These are phyloP conservation scores for Drosophila yakuba DNA, from an alignment of 1,140 invertebrate genomes.

Conservation along the genomic window DNA sequence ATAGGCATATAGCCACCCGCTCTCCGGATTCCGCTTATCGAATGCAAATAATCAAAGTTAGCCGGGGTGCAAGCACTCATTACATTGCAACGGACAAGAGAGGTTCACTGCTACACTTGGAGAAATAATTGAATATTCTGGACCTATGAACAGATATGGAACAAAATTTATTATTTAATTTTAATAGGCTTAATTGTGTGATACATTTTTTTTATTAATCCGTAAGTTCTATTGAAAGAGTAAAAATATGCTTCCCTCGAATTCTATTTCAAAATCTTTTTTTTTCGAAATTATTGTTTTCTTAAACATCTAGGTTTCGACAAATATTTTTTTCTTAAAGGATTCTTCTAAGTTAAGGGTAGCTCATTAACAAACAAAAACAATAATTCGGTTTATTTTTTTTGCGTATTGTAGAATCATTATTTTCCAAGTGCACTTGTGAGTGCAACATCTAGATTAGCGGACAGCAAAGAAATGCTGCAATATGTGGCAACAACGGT, in stretches of 20 bases:
- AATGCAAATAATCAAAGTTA: constrained; percentile 71
- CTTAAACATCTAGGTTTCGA: too few relatives aligned
- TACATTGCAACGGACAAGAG: constrained; percentile 29
- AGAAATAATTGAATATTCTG: background rate
- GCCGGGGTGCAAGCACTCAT: constrained; percentile 55
- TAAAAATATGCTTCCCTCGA: too few relatives aligned
- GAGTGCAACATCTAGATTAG: constrained; percentile 76
- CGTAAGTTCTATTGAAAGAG: too few relatives aligned
- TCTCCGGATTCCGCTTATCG: constrained; percentile 59
- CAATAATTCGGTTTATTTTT: background rate
- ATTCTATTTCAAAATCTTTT: too few relatives aligned
- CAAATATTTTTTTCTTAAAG: too few relatives aligned
- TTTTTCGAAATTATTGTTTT: too few relatives aligned
- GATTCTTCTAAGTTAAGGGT: too few relatives aligned
- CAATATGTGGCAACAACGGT: constrained; percentile 74
- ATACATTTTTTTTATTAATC: too few relatives aligned
- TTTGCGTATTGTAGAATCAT: background rate
- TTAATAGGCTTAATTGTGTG: too few relatives aligned
- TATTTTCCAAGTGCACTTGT: constrained; percentile 21
- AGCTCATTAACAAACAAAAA: too few relatives aligned
- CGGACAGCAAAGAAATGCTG: constrained; percentile 74
- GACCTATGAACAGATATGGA: too few relatives aligned
- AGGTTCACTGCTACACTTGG: constrained; percentile 11
- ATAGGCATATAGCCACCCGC: constrained; percentile 9
- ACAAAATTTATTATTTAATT: too few relatives aligned